Evolutionary conservation across 2,113 vertebrate genomes (phyloP).

Genomic region (Bucco capensis): DNA sequence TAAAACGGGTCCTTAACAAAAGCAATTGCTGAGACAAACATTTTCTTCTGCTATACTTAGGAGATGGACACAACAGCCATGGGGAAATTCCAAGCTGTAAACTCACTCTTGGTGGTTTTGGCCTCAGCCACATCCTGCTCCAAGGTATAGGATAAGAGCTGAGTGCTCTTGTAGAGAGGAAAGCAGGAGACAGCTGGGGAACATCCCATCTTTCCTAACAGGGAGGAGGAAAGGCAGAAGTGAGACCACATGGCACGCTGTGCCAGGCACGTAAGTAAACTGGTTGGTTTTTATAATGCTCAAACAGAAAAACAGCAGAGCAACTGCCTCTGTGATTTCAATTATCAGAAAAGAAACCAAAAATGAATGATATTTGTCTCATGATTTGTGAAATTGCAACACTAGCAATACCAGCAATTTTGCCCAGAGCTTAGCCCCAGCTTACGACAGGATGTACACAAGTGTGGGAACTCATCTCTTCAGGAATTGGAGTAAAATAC

Average conservation of each 20-base stretch:
- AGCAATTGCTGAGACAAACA: not conserved
- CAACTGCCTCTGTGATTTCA: not conserved
- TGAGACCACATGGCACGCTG: not conserved
- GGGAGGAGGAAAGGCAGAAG: not conserved
- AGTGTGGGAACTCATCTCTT: not conserved
- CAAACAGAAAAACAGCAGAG: not conserved
- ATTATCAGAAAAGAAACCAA: not conserved
- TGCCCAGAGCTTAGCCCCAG: not conserved
- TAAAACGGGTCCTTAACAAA: not conserved
- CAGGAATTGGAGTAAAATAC: not conserved
- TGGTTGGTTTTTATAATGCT: not conserved
- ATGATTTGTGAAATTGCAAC: not conserved
- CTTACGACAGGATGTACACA: not conserved
- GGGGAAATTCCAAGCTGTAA: constrained; percentile 42
- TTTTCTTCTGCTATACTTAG: not conserved
- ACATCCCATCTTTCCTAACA: not conserved
- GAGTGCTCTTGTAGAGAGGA: not conserved
- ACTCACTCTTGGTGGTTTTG: constrained; percentile 34
- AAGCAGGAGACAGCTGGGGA: not conserved
- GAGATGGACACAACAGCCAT: not conserved
- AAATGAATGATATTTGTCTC: not conserved
- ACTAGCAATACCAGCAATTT: not conserved
- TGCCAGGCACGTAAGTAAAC: not conserved
- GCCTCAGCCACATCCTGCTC: not conserved
- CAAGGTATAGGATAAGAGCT: not conserved